A percentile compares a stretch with the other conserved stretches of the same genome.
phyloP scores from a whole-genome alignment of 1,140 invertebrate species.

The Sycophaga agraensis region DNA sequence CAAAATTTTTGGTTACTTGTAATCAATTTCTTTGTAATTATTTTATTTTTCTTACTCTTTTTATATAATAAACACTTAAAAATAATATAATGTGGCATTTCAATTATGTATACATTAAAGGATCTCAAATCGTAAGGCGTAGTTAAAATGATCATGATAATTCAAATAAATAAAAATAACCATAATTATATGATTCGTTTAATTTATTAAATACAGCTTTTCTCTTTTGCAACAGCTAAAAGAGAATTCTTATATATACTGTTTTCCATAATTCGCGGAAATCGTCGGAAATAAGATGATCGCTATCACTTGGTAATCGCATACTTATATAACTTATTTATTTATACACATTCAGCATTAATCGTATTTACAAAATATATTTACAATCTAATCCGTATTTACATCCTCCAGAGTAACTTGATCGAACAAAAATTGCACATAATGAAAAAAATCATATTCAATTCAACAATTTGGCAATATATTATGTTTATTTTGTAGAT shows the following conservation, averaged over 20 bases:
- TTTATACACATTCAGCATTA: slow-evolving; percentile 46
- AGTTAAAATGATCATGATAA: too few relatives aligned
- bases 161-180: too few relatives aligned
- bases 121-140: too few relatives aligned
- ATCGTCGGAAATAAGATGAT: slow-evolving; percentile 29
- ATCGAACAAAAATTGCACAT: slow-evolving; percentile 8
- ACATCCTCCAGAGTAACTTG: slow-evolving; percentile 17
- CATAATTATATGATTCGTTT: slow-evolving; percentile 10
- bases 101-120: too few relatives aligned
- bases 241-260: neutral
- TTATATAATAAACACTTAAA: too few relatives aligned
- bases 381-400: slow-evolving; percentile 46
- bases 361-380: slow-evolving; percentile 50
- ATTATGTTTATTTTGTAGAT: too few relatives aligned
- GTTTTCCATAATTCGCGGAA: slow-evolving; percentile 8
- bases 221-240: slow-evolving; percentile 1
- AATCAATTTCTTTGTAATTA: too few relatives aligned
- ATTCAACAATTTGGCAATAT: too few relatives aligned
- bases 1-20: too few relatives aligned
- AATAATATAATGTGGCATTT: too few relatives aligned
- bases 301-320: slow-evolving; percentile 8
- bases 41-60: too few relatives aligned
- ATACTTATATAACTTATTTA: slow-evolving; percentile 48
- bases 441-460: too few relatives aligned
- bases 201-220: slow-evolving; percentile 26